Evolutionary conservation across 2,888 invertebrate genomes (phyloP).

Genomic region (Baccha elongata): DNA sequence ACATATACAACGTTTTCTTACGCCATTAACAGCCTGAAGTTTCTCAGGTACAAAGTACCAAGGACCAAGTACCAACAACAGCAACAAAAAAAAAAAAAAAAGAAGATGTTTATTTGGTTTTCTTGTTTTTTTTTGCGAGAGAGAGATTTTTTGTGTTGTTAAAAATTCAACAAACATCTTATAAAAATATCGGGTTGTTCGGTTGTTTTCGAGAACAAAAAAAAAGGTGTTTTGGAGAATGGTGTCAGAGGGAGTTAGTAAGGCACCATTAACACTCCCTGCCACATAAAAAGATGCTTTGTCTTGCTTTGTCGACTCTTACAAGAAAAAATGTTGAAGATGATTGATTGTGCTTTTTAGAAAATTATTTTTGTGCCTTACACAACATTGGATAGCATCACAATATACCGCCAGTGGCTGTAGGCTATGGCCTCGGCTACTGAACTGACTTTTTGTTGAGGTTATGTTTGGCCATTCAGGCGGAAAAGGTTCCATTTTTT

Average conservation of each 20-base stretch:
- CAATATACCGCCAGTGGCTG: background rate
- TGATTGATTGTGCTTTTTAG: slow-evolving; percentile 73
- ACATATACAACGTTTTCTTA: too few relatives aligned
- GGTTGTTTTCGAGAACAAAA: slow-evolving; percentile 13
- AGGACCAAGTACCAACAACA: slow-evolving; percentile 1
- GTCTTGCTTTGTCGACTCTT: slow-evolving; percentile 43
- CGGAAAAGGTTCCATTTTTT: background rate
- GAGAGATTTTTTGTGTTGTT: slow-evolving; percentile 21
- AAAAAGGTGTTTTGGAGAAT: slow-evolving; percentile 45
- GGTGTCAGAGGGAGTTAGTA: background rate
- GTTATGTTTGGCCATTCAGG: background rate
- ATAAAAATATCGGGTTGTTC: slow-evolving; percentile 57
- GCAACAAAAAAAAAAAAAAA: slow-evolving; percentile 14
- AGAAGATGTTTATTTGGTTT: slow-evolving; percentile 58
- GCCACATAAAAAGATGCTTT: slow-evolving; percentile 6
- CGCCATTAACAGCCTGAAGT: slow-evolving; percentile 63
- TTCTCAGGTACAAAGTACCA: slow-evolving; percentile 55
- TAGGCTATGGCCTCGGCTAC: background rate
- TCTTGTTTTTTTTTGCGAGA: slow-evolving; percentile 10
- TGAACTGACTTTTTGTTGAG: slow-evolving; percentile 13
- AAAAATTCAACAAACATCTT: slow-evolving; percentile 63
- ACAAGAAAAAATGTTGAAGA: slow-evolving; percentile 42
- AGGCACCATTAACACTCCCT: background rate
- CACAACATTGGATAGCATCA: slow-evolving; percentile 15
- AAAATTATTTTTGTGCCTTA: slow-evolving; percentile 65